Percentiles rank a stretch among this genome's conserved stretches.
Evolutionary conservation across 1,140 invertebrate species (phyloP).

Genomic region (Polypedilum vanderplanki): DNA sequence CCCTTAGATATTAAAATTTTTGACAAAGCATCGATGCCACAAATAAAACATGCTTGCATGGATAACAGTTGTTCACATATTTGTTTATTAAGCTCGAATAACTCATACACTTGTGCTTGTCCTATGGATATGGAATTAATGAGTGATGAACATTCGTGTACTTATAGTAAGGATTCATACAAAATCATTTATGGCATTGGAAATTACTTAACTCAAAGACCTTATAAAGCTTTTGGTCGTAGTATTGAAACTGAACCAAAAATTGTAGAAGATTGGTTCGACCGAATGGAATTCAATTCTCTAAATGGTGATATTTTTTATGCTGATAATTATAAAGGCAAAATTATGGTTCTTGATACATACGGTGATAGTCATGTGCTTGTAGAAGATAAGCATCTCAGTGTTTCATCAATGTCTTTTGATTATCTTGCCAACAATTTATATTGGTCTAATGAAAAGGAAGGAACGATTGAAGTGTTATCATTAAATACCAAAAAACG

Average conservation of each 20-base stretch:
- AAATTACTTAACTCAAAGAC: conserved; percentile 43
- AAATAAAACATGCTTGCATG: conserved; percentile 61
- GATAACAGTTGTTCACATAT: conserved; percentile 64
- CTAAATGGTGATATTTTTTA: conserved; percentile 47
- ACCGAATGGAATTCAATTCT: conserved; percentile 45
- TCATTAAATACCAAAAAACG: conserved; percentile 49
- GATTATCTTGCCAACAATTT: conserved; percentile 58
- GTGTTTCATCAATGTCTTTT: conserved; percentile 56
- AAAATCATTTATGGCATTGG: conserved; percentile 42
- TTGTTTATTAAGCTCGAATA: conserved; percentile 63
- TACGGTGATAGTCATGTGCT: conserved; percentile 40
- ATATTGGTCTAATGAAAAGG: conserved; percentile 55
- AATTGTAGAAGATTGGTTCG: conserved; percentile 42
- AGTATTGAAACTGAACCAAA: conserved; percentile 39
- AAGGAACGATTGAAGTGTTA: conserved; percentile 52
- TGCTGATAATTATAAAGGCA: conserved; percentile 47
- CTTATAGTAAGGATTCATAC: conserved; percentile 44
- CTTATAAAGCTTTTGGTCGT: conserved; percentile 47
- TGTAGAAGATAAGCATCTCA: conserved; percentile 45
- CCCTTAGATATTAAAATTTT: conserved; percentile 54
- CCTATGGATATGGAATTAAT: conserved; percentile 59
- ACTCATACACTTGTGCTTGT: conserved; percentile 65
- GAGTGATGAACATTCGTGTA: conserved; percentile 48
- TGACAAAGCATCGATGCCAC: conserved; percentile 53
- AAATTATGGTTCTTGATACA: conserved; percentile 45